phyloP scores from a whole-genome alignment of 2,888 invertebrate species.

The Meloe dianella region DNA sequence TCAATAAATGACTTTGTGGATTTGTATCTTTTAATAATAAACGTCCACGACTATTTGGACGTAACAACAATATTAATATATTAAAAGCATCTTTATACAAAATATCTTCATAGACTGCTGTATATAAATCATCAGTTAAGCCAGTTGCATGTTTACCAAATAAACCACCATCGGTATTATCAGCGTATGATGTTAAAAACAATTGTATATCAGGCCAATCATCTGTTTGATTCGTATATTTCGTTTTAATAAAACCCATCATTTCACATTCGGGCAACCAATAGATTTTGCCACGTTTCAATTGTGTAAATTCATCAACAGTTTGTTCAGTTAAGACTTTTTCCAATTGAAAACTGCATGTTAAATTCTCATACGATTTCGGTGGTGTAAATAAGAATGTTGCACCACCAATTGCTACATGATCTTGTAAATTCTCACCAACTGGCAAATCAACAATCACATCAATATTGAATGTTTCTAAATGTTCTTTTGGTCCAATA shows the following conservation, averaged over 20 bases:
- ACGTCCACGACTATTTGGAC: slow-evolving; percentile 86
- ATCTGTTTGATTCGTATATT: slow-evolving; percentile 78
- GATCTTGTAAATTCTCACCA: slow-evolving; percentile 83
- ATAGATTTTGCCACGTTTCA: slow-evolving; percentile 72
- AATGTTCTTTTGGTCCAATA: slow-evolving; percentile 71
- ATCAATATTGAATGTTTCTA: slow-evolving; percentile 67
- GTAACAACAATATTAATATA: slow-evolving; percentile 63
- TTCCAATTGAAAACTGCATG: slow-evolving; percentile 72
- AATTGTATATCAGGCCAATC: slow-evolving; percentile 88
- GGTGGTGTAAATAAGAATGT: slow-evolving; percentile 74
- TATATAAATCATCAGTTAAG: slow-evolving; percentile 80
- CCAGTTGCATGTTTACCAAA: slow-evolving; percentile 72
- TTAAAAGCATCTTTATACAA: slow-evolving; percentile 76
- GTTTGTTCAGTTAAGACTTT: slow-evolving; percentile 67
- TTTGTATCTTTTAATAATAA: slow-evolving; percentile 73
- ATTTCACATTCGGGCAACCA: slow-evolving; percentile 80
- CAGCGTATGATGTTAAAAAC: slow-evolving; percentile 74
- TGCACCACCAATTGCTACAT: slow-evolving; percentile 80
- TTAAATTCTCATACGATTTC: slow-evolving; percentile 55
- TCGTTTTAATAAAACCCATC: slow-evolving; percentile 82
- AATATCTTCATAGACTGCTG: slow-evolving; percentile 78
- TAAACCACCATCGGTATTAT: slow-evolving; percentile 79
- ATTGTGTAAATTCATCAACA: slow-evolving; percentile 73
- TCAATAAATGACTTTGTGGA: slow-evolving; percentile 80
- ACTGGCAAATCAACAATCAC: slow-evolving; percentile 71